phyloP scores from a whole-genome alignment of 1,140 invertebrate species.

The Diorhabda sublineata region DNA sequence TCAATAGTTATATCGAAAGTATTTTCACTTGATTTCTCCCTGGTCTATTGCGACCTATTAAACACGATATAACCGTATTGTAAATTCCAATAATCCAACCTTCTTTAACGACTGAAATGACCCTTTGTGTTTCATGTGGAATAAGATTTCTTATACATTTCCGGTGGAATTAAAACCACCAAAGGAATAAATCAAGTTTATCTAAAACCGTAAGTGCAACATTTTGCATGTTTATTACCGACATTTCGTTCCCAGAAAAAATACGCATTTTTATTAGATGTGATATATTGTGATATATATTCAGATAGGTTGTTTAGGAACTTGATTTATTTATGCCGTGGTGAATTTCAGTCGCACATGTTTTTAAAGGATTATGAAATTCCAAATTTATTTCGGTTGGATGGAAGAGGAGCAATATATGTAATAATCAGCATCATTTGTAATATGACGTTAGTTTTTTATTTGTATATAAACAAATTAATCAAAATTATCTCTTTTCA shows the following conservation, averaged over 20 bases:
- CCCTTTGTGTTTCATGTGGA: neutral
- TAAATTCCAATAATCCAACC: neutral
- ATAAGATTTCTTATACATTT: conserved; percentile 14
- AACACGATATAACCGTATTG: neutral
- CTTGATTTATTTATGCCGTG: neutral
- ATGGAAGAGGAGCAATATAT: too few relatives aligned
- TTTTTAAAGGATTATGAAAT: conserved; percentile 1
- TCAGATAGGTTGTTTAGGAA: neutral
- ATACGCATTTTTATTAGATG: conserved; percentile 21
- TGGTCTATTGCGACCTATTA: too few relatives aligned
- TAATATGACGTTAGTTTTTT: too few relatives aligned
- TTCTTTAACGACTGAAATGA: conserved; percentile 1
- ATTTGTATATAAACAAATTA: too few relatives aligned
- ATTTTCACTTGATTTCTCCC: too few relatives aligned
- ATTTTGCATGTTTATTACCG: conserved; percentile 20
- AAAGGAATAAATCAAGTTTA: conserved; percentile 26
- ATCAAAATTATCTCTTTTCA: too few relatives aligned
- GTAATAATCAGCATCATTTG: too few relatives aligned
- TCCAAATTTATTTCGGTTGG: neutral
- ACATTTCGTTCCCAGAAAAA: conserved; percentile 3
- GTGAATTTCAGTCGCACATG: neutral
- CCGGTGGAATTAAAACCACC: conserved; percentile 15
- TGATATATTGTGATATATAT: conserved; percentile 5
- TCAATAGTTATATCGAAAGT: too few relatives aligned
- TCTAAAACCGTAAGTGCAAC: conserved; percentile 19